Evolutionary conservation across 2,888 invertebrate genomes (phyloP), one percentile per base, ranked within the genome.

Genomic region (Diarsia dahlii): DNA sequence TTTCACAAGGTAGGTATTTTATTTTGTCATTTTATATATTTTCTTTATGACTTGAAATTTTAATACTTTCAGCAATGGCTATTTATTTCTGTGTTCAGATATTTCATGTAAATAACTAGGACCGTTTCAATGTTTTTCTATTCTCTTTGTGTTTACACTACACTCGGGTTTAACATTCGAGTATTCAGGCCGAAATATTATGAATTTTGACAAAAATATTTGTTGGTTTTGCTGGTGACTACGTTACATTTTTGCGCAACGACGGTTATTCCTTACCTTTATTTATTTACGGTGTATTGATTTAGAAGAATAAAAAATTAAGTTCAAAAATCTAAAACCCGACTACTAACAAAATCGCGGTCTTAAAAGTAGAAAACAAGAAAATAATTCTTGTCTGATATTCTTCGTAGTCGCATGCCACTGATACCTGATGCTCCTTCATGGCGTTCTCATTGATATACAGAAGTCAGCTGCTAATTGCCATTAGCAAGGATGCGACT

Each of bases 21-120:
- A 56, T 50, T 46, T 46, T 23, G 5, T 48, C 46, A 48, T 48
- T 48, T 12, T 13, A 15, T 20, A 18, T 23, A 45, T n/a, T 13
- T 69, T 28, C 58, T 58, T 50, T 64, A 18, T 15, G n/a, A n/a
- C 12, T 1, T n/a, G 65, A 64, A 13, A 56, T 72, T 76, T 73
- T 71, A 79, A 77, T 71, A 64, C 45, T 46, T 58, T 63, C 12
- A 20, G 28, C 6, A 15, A 28, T 9, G 28, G 45, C 0, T 54
- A 60, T 63, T 62, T 13, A 28, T 18, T 78, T 39, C 3, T 78
- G 3, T 50, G 13, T 39, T 70, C 18, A 28, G 18, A n/a, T 20
- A 23, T 48, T 58, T 28, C 23, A 56, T 23, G 39, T 34, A 58
- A 46, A 45, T 28, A n/a, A 18, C 13, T 54, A 28, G 45, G 34